phyloP scores from a whole-genome alignment of 2,113 vertebrate species.

The Paramormyrops kingsleyae region DNA sequence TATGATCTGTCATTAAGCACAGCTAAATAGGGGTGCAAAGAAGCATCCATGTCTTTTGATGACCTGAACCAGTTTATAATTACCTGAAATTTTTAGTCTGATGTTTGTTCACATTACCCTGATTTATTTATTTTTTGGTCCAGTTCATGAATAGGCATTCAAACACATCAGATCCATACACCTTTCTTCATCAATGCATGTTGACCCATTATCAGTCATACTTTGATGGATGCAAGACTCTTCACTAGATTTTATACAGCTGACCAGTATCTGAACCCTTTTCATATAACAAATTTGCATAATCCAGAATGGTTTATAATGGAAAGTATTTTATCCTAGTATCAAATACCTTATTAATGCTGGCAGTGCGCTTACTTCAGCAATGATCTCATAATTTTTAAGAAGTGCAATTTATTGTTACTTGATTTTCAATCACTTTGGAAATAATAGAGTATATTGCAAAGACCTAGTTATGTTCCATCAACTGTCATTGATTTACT shows the following conservation, averaged over 20 bases:
- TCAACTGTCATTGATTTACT: slow-evolving; percentile 47
- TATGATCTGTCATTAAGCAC: neutral
- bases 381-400: neutral
- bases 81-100: neutral
- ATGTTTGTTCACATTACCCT: neutral
- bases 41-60: neutral
- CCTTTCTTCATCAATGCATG: neutral
- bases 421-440: neutral
- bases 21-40: neutral
- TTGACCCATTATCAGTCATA: neutral
- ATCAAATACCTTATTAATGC: neutral
- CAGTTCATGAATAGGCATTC: neutral
- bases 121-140: neutral
- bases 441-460: neutral
- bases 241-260: neutral
- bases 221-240: neutral
- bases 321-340: neutral
- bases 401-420: neutral
- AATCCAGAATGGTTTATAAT: neutral
- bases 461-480: slow-evolving; percentile 41
- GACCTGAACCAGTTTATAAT: neutral
- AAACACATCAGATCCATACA: neutral
- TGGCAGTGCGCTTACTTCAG: neutral
- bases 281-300: neutral
- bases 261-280: neutral